These are phyloP conservation scores for Meleagris gallopavo DNA, from an alignment of 2,113 vertebrate genomes.

Conservation along the genomic window DNA sequence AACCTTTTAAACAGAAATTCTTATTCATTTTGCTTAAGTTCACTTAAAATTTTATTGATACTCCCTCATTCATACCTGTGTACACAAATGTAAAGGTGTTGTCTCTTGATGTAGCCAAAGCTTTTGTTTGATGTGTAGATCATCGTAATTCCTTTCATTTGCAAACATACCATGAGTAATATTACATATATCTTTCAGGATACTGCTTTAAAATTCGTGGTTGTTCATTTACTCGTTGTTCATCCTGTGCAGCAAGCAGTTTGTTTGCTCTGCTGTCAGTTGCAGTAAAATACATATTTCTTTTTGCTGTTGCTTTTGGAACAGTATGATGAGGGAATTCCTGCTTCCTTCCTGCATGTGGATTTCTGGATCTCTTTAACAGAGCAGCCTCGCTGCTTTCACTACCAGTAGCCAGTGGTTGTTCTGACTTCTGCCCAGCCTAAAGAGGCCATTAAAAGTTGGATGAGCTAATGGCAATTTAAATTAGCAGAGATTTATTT, in stretches of 20 bases:
- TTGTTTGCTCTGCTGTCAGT: not conserved
- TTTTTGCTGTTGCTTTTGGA: not conserved
- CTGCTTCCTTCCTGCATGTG: not conserved
- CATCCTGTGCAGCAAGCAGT: not conserved
- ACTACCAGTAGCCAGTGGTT: not conserved
- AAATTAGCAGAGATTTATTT: not conserved
- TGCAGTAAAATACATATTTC: not conserved
- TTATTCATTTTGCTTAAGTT: not conserved
- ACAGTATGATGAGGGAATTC: not conserved
- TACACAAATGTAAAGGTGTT: not conserved
- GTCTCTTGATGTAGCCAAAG: not conserved
- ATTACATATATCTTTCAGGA: not conserved
- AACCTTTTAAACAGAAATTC: not conserved
- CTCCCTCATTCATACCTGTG: fast-evolving
- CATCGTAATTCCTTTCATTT: not conserved
- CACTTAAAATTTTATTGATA: not conserved
- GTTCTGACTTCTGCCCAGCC: not conserved
- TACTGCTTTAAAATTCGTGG: slow-evolving; percentile 17
- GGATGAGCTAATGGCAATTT: not conserved
- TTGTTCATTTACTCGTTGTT: slow-evolving; percentile 3
- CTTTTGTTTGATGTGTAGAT: not conserved
- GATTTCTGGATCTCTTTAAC: slow-evolving; percentile 14
- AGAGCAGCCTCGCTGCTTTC: slow-evolving; percentile 1
- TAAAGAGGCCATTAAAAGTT: not conserved
- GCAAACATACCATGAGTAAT: not conserved